Percentiles rank a stretch among this genome's conserved stretches.
Conservation (phyloP, 2,113 vertebrate species). For the Pterocles gutturalis region DNA sequence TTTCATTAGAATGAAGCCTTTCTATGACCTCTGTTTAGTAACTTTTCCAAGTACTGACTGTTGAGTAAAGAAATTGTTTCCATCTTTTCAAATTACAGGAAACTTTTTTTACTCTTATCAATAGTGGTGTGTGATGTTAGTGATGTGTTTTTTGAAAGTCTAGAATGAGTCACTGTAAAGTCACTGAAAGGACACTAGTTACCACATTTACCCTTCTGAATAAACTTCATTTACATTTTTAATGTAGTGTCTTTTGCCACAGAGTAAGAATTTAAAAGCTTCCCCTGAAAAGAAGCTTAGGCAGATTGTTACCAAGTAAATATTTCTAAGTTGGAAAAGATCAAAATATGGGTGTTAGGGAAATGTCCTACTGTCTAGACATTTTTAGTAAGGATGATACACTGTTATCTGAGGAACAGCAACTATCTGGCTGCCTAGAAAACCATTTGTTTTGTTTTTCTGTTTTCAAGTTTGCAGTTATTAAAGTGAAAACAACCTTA, state of each 20-base stretch:
- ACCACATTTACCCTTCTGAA: conserved; percentile 80
- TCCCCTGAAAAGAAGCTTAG: conserved; percentile 1
- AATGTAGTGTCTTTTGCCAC: conserved; percentile 42
- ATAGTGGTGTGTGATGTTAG: conserved; percentile 66
- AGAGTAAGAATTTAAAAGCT: conserved; percentile 48
- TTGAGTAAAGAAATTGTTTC: conserved; percentile 72
- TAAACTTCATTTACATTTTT: conserved; percentile 70
- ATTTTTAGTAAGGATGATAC: conserved; percentile 21
- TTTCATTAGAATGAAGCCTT: conserved; percentile 60
- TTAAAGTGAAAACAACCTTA: neutral
- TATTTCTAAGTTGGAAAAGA: conserved; percentile 44
- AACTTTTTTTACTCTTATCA: conserved; percentile 74
- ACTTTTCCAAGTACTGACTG: conserved; percentile 60
- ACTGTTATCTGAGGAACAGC: neutral
- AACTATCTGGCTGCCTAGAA: neutral
- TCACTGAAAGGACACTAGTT: conserved; percentile 80
- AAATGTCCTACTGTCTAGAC: neutral
- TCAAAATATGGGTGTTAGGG: neutral
- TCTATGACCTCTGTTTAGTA: conserved; percentile 68
- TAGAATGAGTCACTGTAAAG: conserved; percentile 82
- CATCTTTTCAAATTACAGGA: conserved; percentile 81
- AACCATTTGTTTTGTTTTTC: neutral
- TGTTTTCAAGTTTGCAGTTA: neutral
- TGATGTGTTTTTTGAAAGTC: conserved; percentile 78
- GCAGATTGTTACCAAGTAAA: neutral